Base-by-base conservation (phyloP, 1,140 invertebrate species). In the Prorops nasuta region DNA sequence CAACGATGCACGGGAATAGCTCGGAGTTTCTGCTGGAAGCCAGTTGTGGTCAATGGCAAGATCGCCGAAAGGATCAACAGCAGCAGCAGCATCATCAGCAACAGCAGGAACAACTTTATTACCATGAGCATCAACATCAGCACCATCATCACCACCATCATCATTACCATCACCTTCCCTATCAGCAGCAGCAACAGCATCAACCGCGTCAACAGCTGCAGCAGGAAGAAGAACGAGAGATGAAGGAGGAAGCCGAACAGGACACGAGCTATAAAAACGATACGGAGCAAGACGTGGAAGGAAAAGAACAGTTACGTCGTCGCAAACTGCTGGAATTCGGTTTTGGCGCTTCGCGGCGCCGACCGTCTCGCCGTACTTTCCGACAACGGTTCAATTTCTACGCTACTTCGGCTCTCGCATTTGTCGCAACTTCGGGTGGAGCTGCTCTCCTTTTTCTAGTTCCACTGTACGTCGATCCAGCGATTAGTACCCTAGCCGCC, bases 381-480 rank as follows among this genome's bases (percentile, higher is more conserved):
- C 83, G 88, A 54, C 87, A 90, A 72, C 83, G 84, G 71, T 80
- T 85, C 51, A 83, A 86, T 51, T 87, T 90, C 64, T 91, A 91
- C 76, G 84, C 86, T 47, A 91, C 90, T 42, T 87, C 88, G 40
- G 82, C 87, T 51, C 78, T 92, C 50, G 89, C 86, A 34, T 81
- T 90, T 60, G 81, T 89, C 42, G 85, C 90, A 32, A 87, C 90
- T 54, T 87, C 87, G 39, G 88, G 89, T 28, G 88, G 88, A 31
- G 89, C 90, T 19, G 89, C 89, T 2, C 79, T 94, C 20, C 81
- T 93, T 24, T 93, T 94, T 76, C 80, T 93, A 35, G 89, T 93
- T 35, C 91, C 91, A 35, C 80, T 93, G n/a, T 91, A 93, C 74
- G 89, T 92, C 32, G 89, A 94, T 74, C 90, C 91, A 19, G 91